These are phyloP conservation scores for Sitta europaea DNA, from an alignment of 2,113 vertebrate genomes.

Conservation along the genomic window DNA sequence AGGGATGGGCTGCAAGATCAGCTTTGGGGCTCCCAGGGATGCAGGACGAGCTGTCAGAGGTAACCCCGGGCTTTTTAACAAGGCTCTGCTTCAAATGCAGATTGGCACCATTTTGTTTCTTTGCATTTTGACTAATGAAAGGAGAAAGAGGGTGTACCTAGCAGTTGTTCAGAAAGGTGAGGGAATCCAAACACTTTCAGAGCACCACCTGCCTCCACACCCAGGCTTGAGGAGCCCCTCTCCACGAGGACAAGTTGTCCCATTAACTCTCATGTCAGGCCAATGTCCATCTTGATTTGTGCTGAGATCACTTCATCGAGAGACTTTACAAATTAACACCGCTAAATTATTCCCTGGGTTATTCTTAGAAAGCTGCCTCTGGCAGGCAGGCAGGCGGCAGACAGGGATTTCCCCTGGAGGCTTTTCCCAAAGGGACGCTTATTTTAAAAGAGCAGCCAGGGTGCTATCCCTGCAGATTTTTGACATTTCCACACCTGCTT, in stretches of 20 bases:
- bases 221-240: not conserved
- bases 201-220: not conserved
- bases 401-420: constrained; percentile 27
- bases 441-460: not conserved
- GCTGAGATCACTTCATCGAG: not conserved
- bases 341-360: constrained; percentile 22
- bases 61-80: not conserved
- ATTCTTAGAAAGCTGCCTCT: constrained; percentile 39
- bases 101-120: not conserved
- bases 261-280: constrained; percentile 38
- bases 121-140: not conserved
- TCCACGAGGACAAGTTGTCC: not conserved
- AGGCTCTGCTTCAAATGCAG: not conserved
- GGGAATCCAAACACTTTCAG: not conserved
- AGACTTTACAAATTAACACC: constrained; percentile 69
- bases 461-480: not conserved
- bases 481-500: not conserved
- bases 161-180: not conserved
- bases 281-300: constrained; percentile 29
- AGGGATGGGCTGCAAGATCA: fast-evolving
- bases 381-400: not conserved
- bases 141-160: not conserved
- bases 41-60: not conserved
- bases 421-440: not conserved
- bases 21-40: not conserved